Evolutionary conservation across 2,113 vertebrate genomes (phyloP).

Genomic region (Benthochromis sp.): DNA sequence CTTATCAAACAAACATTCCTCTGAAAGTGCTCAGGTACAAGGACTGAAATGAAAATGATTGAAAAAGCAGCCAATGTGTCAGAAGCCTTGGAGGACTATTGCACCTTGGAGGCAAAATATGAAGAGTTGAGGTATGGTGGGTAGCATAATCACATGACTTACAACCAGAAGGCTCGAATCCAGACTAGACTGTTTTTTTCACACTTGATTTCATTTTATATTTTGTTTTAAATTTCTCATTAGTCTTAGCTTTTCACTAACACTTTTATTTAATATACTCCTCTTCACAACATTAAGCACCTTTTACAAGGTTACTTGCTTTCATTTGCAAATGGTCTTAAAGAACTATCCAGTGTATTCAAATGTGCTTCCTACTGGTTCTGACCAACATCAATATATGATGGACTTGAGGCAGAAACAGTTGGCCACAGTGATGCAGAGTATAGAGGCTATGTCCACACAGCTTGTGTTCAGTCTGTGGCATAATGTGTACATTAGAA

Average conservation of each 20-base stretch:
- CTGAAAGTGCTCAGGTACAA: neutral
- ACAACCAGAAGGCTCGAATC: neutral
- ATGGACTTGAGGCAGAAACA: neutral
- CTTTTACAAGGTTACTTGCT: neutral
- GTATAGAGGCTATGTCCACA: neutral
- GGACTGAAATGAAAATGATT: neutral
- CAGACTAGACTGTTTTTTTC: neutral
- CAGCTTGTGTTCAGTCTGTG: neutral
- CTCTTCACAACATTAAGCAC: neutral
- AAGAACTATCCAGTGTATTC: neutral
- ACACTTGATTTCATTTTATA: neutral
- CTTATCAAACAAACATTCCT: neutral
- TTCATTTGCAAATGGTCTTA: neutral
- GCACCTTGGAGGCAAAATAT: neutral
- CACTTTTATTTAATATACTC: neutral
- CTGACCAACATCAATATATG: neutral
- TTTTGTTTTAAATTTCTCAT: neutral
- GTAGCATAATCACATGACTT: neutral
- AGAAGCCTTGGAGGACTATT: neutral
- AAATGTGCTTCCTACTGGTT: neutral
- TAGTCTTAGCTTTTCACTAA: neutral
- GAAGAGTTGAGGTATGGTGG: neutral
- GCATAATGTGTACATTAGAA: constrained; percentile 54
- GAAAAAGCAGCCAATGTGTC: neutral
- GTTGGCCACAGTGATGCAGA: neutral